Base-by-base conservation (phyloP, 2,797 vertebrate species). In the Hydrophis major region DNA sequence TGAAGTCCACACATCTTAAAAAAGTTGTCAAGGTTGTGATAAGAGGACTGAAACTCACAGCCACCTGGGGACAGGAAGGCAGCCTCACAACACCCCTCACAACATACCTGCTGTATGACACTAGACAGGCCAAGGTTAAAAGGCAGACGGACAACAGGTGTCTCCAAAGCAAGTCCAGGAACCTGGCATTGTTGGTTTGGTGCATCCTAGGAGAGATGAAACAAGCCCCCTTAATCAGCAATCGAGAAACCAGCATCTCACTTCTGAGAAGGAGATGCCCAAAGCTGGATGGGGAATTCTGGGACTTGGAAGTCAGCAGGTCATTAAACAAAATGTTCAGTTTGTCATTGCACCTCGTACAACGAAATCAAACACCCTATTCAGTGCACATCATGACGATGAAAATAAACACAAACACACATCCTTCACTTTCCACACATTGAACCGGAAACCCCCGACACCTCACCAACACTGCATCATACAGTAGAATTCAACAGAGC, bases 111-210 rank as follows among this genome's bases (percentile, higher is more conserved):
- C 99, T 99, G 97, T 99, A 99, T 89, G 99, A 99, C 96, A 99
- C 99, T 27, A 98, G 98, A 95, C 99, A 98, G 96, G 99, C 99
- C 91, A 97, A 96, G 66, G 98, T 98, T 97, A 99, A 97, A 94
- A 99, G 98, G 96, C 98, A 97, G 95, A 99, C 96, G 94, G 99
- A 99, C 95, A 99, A 98, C 96, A 99, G 95, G 13, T 99, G 99
- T 98, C 99, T 98, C 99, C 99, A 99, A 90, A 99, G 98, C 97
- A 99, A 96, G 97, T 99, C 99, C 97, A 99, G 98, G 98, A 99
- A 99, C 94, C 99, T 98, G 91, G 99, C 99, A 57, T 99, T 99
- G 98, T 99, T 99, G 92, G 99, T 99, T 97, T 99, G 99, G 98
- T 99, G 99, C 99, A 99, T 99, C 98, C 99, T 99, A 97, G 93